A percentile compares a stretch with the other conserved stretches of the same genome.
phyloP scores from a whole-genome alignment of 2,113 vertebrate species.

The Nyctibius bracteatus region DNA sequence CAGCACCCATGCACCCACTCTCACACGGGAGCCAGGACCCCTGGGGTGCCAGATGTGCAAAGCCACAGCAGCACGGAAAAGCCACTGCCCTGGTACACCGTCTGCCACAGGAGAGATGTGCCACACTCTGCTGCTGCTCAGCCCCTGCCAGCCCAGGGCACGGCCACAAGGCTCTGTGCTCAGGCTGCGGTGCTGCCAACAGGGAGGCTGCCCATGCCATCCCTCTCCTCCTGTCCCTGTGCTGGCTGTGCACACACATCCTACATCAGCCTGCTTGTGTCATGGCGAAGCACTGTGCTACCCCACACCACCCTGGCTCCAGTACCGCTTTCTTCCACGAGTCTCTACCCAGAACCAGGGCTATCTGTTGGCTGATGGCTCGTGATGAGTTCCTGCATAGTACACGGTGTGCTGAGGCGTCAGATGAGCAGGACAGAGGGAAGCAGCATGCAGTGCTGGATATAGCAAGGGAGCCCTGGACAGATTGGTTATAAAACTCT shows the following conservation, averaged over 20 bases:
- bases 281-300: not conserved
- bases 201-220: not conserved
- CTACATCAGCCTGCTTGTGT: not conserved
- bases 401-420: not conserved
- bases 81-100: not conserved
- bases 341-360: not conserved
- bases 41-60: not conserved
- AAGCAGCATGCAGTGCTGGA: not conserved
- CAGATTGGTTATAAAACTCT: not conserved
- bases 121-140: not conserved
- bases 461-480: not conserved
- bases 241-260: fast-evolving
- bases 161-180: not conserved
- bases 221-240: not conserved
- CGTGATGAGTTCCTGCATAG: fast-evolving
- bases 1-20: not conserved
- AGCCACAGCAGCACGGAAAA: not conserved
- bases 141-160: not conserved
- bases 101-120: not conserved
- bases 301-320: not conserved
- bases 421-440: not conserved
- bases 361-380: not conserved
- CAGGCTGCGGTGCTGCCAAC: not conserved
- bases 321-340: fast-evolving
- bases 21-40: fast-evolving